phyloP scores from a whole-genome alignment of 2,888 invertebrate genomes.

The Pantelozetes paolii region DNA sequence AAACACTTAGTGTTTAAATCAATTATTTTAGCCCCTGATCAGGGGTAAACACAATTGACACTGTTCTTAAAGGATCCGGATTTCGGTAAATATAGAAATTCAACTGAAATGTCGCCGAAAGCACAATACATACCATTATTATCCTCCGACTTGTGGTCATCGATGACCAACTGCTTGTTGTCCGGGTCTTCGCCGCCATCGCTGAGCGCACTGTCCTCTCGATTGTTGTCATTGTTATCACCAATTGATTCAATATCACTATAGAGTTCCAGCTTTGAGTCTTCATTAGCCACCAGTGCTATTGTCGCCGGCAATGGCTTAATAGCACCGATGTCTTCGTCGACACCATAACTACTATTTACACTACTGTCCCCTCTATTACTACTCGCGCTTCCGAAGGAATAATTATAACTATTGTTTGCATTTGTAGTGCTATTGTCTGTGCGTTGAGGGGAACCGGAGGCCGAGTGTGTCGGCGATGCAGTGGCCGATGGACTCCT shows the following conservation, averaged over 20 bases:
- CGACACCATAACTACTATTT: neutral
- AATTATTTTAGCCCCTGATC: too few species aligned
- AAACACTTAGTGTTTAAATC: too few species aligned
- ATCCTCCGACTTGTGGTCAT: neutral
- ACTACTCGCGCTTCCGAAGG: neutral
- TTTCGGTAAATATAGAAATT: too few species aligned
- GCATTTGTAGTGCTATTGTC: neutral
- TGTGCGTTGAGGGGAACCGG: constrained; percentile 11
- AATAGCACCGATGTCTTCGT: constrained; percentile 26
- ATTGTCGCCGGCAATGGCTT: constrained; percentile 29
- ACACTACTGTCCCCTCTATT: neutral
- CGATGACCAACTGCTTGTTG: neutral
- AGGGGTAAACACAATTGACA: too few species aligned
- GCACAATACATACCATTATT: too few species aligned
- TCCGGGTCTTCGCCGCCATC: constrained; percentile 42
- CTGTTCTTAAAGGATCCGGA: too few species aligned
- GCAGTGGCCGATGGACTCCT: neutral
- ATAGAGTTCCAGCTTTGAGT: constrained; percentile 60
- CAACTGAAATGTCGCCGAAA: too few species aligned
- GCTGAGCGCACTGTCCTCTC: constrained; percentile 43
- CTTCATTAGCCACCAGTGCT: neutral
- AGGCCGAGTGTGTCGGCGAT: neutral
- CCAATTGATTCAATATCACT: constrained; percentile 59
- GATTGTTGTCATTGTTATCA: constrained; percentile 36
- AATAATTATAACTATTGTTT: neutral